These are phyloP conservation scores for Orestias chungarensis DNA, from an alignment of 2,797 vertebrate species.

Conservation along the genomic window DNA sequence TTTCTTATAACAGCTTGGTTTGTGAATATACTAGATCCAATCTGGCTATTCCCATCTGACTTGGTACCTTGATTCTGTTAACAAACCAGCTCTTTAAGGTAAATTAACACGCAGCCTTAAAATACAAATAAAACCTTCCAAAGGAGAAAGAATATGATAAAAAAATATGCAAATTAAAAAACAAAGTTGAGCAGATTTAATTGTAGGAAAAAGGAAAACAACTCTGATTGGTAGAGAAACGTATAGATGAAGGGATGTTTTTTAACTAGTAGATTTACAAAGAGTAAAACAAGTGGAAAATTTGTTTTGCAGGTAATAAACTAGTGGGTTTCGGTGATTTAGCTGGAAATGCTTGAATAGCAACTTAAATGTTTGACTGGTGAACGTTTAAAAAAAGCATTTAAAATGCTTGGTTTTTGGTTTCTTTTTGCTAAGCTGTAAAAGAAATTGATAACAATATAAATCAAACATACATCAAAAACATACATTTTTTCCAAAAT, in stretches of 20 bases:
- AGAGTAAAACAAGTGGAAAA: not conserved
- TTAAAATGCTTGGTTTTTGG: slow-evolving; percentile 37
- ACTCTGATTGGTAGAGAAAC: not conserved
- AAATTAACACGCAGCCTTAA: not conserved
- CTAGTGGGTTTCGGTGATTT: not conserved
- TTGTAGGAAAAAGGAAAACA: not conserved
- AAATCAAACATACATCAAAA: too few relatives aligned
- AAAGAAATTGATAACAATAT: not conserved
- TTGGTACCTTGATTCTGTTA: not conserved
- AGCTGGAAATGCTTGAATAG: not conserved
- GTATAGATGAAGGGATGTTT: not conserved
- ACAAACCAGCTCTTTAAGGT: not conserved
- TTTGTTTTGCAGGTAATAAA: not conserved
- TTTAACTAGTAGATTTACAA: not conserved
- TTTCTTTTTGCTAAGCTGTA: slow-evolving; percentile 37
- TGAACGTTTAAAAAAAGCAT: too few relatives aligned
- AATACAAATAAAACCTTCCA: not conserved
- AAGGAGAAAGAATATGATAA: not conserved
- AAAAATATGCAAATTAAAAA: not conserved
- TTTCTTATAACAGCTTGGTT: not conserved
- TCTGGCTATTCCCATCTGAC: too few relatives aligned
- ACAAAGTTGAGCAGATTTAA: not conserved
- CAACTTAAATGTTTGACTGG: slow-evolving; percentile 30
- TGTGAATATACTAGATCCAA: too few relatives aligned
- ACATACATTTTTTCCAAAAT: not conserved